Conservation (phyloP, 2,113 vertebrate genomes). For the Psilopsiagon aurifrons region DNA sequence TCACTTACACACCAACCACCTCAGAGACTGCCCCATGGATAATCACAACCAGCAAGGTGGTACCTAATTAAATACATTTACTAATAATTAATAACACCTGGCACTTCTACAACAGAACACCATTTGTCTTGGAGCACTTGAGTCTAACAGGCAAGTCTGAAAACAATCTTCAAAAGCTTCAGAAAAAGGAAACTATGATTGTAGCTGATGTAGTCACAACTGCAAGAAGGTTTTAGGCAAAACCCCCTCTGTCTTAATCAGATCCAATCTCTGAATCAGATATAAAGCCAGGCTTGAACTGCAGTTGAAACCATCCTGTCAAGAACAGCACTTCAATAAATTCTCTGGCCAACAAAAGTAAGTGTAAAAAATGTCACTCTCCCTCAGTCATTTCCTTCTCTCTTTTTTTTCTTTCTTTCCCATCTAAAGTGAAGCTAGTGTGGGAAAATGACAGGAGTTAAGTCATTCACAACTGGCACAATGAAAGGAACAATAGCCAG, state of each 20-base stretch:
- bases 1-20: not conserved
- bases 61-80: conserved; percentile 6
- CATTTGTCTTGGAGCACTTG: not conserved
- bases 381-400: conserved; percentile 25
- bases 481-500: conserved; percentile 18
- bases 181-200: not conserved
- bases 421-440: not conserved
- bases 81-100: conserved; percentile 15
- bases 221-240: conserved; percentile 2
- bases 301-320: conserved; percentile 39
- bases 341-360: conserved; percentile 40
- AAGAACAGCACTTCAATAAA: conserved; percentile 51
- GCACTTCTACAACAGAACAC: not conserved
- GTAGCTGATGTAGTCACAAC: not conserved
- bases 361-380: conserved; percentile 46
- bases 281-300: not conserved
- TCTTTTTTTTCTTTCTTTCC: not conserved
- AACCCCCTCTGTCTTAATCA: not conserved
- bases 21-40: not conserved
- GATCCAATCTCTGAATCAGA: not conserved
- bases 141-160: not conserved
- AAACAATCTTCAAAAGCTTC: not conserved
- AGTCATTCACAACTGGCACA: conserved; percentile 23
- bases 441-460: conserved; percentile 9
- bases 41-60: not conserved